Evolutionary conservation across 2,888 invertebrate genomes (phyloP), one percentile per base, ranked within the genome.

Genomic region (Adelognathus sp.): DNA sequence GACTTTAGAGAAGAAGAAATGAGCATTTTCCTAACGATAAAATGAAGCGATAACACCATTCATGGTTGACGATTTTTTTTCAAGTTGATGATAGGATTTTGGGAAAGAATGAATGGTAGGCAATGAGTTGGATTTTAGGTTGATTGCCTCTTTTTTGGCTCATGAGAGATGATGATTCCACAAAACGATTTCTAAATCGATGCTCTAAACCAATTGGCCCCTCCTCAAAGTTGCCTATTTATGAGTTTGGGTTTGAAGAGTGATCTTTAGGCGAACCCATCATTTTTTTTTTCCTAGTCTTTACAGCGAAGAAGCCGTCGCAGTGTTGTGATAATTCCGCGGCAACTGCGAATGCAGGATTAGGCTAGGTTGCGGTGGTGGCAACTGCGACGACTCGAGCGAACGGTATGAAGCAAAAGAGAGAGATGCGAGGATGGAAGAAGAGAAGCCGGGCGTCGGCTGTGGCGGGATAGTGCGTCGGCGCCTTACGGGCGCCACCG

Each of bases 401-500:
- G 44, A 52, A 66, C 50, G 74, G 24, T 50, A 75, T 36, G 31
- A 14, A 46, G n/a, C 44, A 71, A 27, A 67, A 18, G 63, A 64
- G 16, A n/a, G 21, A 52, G 41, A 73, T 63, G 72, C 36, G 50
- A 73, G 39, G 69, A 61, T 29, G n/a, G n/a, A n/a, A n/a, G n/a
- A n/a, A 58, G 66, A 72, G 50, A 64, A 69, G 58, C 70, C 46
- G 63, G 72, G 54, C 64, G 81, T 82, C 81, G 82, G 82, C 77
- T 80, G 64, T 81, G 83, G 85, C 82, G 85, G 86, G 83, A 85
- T 83, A 81, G 85, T 83, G 85, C 84, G 85, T 84, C 86, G 88
- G 88, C 88, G 87, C 84, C 86, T 86, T 83, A 74, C 81, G 87
- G 89, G 89, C 89, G 90, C 90, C 90, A 87, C 83, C 72, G 82